Evolutionary conservation across 1,140 invertebrate species (phyloP).

Genomic region (Tetranychus urticae): DNA sequence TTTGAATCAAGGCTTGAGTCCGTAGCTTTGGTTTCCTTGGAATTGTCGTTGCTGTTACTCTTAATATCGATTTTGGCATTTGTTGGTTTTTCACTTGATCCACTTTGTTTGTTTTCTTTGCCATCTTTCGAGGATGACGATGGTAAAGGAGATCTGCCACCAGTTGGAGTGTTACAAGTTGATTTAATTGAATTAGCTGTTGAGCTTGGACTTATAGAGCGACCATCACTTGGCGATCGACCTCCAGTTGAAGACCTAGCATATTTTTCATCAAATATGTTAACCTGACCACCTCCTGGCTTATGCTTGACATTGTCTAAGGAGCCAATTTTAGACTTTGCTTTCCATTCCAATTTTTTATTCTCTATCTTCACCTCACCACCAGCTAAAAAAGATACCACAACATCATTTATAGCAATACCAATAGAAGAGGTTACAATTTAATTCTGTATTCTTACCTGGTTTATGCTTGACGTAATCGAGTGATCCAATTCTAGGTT

Average conservation of each 20-base stretch:
- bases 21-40: too few relatives aligned
- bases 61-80: too few relatives aligned
- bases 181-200: too few relatives aligned
- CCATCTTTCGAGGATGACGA: too few relatives aligned
- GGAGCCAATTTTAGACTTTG: conserved; percentile 48
- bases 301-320: conserved; percentile 68
- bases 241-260: neutral
- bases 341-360: conserved; percentile 68
- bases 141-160: too few relatives aligned
- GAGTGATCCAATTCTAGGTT: conserved; percentile 72
- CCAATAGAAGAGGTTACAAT: neutral
- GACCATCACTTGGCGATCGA: neutral
- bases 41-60: too few relatives aligned
- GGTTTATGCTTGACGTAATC: conserved; percentile 81
- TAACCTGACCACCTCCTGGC: conserved; percentile 63
- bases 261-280: conserved; percentile 33
- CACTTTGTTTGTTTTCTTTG: too few relatives aligned
- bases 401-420: neutral
- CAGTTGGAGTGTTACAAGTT: too few relatives aligned
- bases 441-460: conserved; percentile 53
- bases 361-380: conserved; percentile 79
- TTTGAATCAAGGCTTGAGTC: too few relatives aligned
- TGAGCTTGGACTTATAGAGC: neutral
- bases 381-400: conserved; percentile 34
- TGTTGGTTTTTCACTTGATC: too few relatives aligned